Evolutionary conservation across 2,888 invertebrate species (phyloP).

Genomic region (Drosophila kokeensis): DNA sequence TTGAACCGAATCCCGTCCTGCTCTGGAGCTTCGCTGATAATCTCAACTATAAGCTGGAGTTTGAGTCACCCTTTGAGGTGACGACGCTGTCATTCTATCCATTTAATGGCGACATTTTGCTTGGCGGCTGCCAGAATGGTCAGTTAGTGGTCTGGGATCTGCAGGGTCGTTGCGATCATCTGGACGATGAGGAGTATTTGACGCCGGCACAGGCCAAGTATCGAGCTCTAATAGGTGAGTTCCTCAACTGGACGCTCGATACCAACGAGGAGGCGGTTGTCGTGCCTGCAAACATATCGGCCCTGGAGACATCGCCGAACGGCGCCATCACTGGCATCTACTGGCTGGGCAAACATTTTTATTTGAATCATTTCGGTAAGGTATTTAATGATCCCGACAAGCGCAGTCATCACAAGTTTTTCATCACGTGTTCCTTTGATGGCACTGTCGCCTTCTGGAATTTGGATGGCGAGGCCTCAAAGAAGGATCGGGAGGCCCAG

Average conservation of each 20-base stretch:
- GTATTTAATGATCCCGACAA: constrained; percentile 84
- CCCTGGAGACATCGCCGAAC: constrained; percentile 88
- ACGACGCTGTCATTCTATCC: constrained; percentile 89
- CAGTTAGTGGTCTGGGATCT: constrained; percentile 90
- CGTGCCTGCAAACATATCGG: constrained; percentile 87
- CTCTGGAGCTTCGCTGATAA: constrained; percentile 91
- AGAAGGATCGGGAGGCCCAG: constrained; percentile 47
- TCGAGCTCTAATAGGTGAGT: constrained; percentile 87
- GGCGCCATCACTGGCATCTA: constrained; percentile 88
- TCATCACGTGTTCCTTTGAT: constrained; percentile 89
- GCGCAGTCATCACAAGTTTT: constrained; percentile 86
- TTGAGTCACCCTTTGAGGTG: constrained; percentile 89
- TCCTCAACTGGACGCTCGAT: constrained; percentile 90
- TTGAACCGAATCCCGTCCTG: constrained; percentile 88
- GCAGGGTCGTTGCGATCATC: constrained; percentile 87
- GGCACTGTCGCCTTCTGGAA: constrained; percentile 91
- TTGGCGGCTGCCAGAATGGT: constrained; percentile 91
- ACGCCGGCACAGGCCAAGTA: constrained; percentile 88
- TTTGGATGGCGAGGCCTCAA: constrained; percentile 84
- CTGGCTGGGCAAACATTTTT: constrained; percentile 89
- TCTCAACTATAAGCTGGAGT: constrained; percentile 89
- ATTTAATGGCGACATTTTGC: constrained; percentile 88
- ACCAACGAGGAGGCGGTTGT: constrained; percentile 87
- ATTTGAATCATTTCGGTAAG: constrained; percentile 87
- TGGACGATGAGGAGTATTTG: constrained; percentile 88